Base-by-base conservation (phyloP, 2,888 invertebrate genomes). In the Calameuta filiformis region DNA sequence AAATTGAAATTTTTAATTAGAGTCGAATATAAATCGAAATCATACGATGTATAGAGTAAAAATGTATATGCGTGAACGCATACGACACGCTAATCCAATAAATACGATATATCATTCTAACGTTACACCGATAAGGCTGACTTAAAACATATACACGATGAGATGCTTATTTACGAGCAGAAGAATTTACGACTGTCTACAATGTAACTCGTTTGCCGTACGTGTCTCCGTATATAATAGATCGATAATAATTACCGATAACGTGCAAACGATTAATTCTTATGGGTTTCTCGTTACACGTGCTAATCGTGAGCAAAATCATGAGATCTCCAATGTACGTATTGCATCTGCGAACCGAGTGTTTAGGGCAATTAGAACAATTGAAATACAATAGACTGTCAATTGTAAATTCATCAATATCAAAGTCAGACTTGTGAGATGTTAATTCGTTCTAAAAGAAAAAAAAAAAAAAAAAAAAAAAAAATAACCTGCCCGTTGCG, bases 41-140 rank as follows among this genome's bases (percentile, higher is more conserved):
- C 15, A 40, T 40, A 40, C 15, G 11, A 15, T 40, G 15, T 12
- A 35, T 6, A 15, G 15, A 40, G 40, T 40, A 9, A 56, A 15
- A 56, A 56, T 23, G 6, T 23, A 23, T 56, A 9, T 56, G 56
- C 56, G 56, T 23, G 9, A 9, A 23, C 56, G 56, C 56, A 23
- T 56, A 56, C 23, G 56, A 6, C 23, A 56, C 9, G 2, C 1
- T 56, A 56, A 56, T 56, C 23, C 9, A 56, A 56, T 56, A 23
- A 56, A 23, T 56, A 56, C 56, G 56, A 56, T 23, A 23, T 56
- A 23, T 56, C 56, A 56, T 56, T 56, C 56, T 56, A 56, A 71
- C 71, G 71, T 71, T 33, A 71, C 71, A 71, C 31, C 31, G 33
- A 71, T 71, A 71, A 71, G 71, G 71, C 71, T 71, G 71, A 71